Conservation (phyloP, 2,888 invertebrate genomes). For the Bimastos eiseni region DNA sequence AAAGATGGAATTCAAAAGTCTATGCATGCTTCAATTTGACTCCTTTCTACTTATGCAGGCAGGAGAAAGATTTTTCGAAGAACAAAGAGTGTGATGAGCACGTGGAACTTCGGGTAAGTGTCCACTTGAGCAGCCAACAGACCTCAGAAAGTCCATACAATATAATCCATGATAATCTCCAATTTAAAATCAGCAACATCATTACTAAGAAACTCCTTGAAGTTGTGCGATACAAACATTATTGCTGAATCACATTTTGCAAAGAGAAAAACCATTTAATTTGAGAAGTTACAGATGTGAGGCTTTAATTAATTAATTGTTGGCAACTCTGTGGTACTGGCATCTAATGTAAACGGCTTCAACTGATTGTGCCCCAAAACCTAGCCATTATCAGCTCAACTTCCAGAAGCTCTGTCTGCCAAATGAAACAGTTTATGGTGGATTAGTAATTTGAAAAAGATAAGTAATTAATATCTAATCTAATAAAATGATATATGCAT, state of each 20-base stretch:
- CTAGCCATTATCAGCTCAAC: no score
- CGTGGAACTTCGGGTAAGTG: slow-evolving; percentile 13
- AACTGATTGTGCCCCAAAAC: no score
- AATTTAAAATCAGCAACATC: not conserved
- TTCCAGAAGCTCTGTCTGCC: no score
- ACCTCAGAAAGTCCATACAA: not conserved
- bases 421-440: no score
- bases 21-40: not conserved
- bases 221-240: not conserved
- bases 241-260: not conserved
- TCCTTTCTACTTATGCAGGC: not conserved
- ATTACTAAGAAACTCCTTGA: not conserved
- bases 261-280: not conserved
- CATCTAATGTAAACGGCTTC: no score
- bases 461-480: no score
- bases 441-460: no score
- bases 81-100: not conserved
- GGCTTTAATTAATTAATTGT: not conserved
- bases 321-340: no score
- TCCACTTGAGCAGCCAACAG: not conserved
- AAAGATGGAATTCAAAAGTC: not conserved
- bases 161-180: not conserved
- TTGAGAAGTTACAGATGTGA: slow-evolving; percentile 2
- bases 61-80: not conserved
- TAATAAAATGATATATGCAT: no score